A percentile compares a stretch with the other conserved stretches of the same genome.
phyloP scores from a whole-genome alignment of 2,113 vertebrate species.

The Ptychochromis oligacanthus region DNA sequence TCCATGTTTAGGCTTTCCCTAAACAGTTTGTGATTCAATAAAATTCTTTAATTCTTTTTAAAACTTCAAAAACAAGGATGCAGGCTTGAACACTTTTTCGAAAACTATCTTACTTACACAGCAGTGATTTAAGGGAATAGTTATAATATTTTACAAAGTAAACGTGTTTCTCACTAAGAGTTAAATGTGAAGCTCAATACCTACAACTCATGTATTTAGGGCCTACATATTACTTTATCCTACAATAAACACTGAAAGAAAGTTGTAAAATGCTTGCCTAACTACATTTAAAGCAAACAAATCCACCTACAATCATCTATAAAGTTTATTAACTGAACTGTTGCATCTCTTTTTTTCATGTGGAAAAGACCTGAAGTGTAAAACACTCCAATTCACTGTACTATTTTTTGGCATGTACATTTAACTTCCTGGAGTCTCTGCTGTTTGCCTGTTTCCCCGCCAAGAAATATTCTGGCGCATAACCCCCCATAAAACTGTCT shows the following conservation, averaged over 20 bases:
- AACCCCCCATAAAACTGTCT: no score
- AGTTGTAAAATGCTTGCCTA: background rate
- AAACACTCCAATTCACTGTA: background rate
- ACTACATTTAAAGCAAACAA: background rate
- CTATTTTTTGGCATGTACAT: background rate
- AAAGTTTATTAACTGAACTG: background rate
- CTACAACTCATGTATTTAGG: background rate
- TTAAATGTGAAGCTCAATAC: background rate
- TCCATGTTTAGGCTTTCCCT: background rate
- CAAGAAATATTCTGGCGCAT: background rate
- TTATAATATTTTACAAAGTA: no score
- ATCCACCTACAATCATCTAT: background rate
- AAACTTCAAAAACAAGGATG: background rate
- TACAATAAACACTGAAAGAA: background rate
- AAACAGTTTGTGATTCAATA: background rate
- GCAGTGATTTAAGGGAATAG: background rate
- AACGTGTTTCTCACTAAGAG: background rate
- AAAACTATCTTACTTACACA: background rate
- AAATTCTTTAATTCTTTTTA: constrained; percentile 4
- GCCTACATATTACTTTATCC: no score
- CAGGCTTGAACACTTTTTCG: background rate
- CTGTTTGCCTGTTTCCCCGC: background rate
- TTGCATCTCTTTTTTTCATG: background rate
- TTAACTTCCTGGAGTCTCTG: background rate
- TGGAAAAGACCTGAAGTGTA: background rate